Percentiles rank a stretch among this genome's conserved stretches.
phyloP scores from a whole-genome alignment of 1,140 invertebrate genomes.

The Orchestia grillus region DNA sequence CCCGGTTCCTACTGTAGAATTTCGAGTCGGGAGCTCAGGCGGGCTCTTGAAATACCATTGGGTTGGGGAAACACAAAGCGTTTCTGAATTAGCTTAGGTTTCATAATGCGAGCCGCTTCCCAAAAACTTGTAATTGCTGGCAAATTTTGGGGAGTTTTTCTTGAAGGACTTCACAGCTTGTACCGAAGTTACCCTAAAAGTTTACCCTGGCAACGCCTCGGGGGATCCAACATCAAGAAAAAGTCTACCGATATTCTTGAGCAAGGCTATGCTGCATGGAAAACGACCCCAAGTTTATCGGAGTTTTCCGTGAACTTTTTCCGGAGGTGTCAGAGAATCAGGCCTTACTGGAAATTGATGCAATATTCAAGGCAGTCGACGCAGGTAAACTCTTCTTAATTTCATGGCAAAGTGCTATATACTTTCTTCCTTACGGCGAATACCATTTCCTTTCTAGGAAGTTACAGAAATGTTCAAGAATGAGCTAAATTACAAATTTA shows the following conservation, averaged over 20 bases:
- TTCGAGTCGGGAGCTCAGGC: background rate
- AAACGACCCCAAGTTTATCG: background rate
- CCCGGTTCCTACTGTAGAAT: background rate
- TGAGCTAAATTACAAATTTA: background rate
- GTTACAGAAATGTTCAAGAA: background rate
- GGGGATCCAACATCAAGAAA: background rate
- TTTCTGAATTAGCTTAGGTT: background rate
- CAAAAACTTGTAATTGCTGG: constrained; percentile 9
- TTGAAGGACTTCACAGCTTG: background rate
- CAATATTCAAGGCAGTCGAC: background rate
- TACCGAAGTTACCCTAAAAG: background rate
- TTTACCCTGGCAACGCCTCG: background rate
- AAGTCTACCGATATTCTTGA: background rate
- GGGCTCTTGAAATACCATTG: background rate
- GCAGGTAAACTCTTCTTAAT: background rate
- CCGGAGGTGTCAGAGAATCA: background rate
- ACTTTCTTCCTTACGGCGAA: background rate
- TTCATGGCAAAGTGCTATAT: background rate
- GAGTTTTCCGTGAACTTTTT: background rate
- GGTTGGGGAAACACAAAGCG: background rate
- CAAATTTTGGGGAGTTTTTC: background rate
- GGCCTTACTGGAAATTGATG: background rate
- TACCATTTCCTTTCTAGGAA: background rate
- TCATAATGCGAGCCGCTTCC: background rate
- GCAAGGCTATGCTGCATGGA: constrained; percentile 7